Base-by-base conservation (phyloP, 2,888 invertebrate species). In the Callinectes sapidus region DNA sequence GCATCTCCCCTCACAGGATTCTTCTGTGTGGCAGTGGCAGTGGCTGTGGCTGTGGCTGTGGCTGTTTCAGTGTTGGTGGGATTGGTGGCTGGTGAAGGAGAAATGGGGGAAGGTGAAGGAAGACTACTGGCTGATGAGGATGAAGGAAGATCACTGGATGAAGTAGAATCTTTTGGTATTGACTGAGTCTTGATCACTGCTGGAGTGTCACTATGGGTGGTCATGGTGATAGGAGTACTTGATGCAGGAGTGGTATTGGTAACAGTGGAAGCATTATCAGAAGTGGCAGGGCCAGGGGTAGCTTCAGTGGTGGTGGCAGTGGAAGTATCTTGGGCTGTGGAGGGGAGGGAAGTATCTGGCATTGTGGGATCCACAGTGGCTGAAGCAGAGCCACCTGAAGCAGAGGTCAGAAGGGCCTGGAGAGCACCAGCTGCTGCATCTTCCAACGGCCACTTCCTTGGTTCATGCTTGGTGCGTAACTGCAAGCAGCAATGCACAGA, bases 381-480 rank as follows among this genome's bases (percentile, higher is more conserved):
- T 42, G 77, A 18, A 66, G 89, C 35, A 8, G 48, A 42, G 48
- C 87, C 42, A 55, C 54, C 32, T n/a, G 87, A 71, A 23, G 81
- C 81, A 2, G 55, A 77, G 13, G 90, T 35, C 32, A 90, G 87
- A 28, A 92, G 61, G 61, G 92, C 90, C 32, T 90, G 87, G 23
- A 92, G 89, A 2, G 92, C 66, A n/a, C 93, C 91, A 32, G 91
- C 92, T 39, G 94, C 91, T 28, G 94, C 91, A 94, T 94, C 93
- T 54, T 93, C 92, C 61, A 95, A 89, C 35, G 99, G 99, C 99
- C 99, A 99, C 95, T 97, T 97, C 18, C 97, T 96, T 1, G 99
- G 98, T 95, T 98, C 97, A 95, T 97, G 96, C 95, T 97, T 97
- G 90, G 98, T 98, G 95, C 99, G 97, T 90, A 98, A 98, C 97